Percentiles rank a stretch among this genome's conserved stretches.
These are phyloP conservation scores for Anoura caudifer DNA, from an alignment of 2,113 vertebrate genomes.

Conservation along the genomic window DNA sequence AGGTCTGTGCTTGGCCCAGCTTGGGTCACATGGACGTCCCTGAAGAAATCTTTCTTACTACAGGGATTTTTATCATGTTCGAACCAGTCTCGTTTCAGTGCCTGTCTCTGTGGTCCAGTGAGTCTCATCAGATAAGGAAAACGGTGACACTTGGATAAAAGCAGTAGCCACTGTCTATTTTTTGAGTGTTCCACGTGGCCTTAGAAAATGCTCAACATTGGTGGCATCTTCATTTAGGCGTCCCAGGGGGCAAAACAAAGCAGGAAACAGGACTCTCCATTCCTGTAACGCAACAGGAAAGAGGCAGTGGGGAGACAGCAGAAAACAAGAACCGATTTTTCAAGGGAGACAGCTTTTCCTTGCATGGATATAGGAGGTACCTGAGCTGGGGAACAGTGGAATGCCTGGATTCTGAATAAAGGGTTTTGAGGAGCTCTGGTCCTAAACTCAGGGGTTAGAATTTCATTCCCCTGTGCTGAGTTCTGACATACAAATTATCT, in stretches of 20 bases:
- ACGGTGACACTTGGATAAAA: not conserved
- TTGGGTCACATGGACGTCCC: not conserved
- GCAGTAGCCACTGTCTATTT: not conserved
- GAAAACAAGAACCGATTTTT: not conserved
- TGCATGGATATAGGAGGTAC: not conserved
- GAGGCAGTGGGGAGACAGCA: not conserved
- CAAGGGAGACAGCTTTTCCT: not conserved
- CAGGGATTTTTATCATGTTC: not conserved
- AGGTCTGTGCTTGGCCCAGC: not conserved
- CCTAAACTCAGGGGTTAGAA: not conserved
- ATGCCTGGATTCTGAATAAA: not conserved
- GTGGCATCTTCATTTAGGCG: not conserved
- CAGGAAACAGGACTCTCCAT: not conserved
- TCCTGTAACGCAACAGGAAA: not conserved
- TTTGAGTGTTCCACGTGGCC: not conserved
- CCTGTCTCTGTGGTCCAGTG: not conserved
- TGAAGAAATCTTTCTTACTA: not conserved
- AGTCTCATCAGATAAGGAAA: not conserved
- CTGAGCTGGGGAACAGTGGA: not conserved
- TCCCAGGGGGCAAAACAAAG: not conserved
- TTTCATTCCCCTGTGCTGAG: not conserved
- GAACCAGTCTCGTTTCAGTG: not conserved
- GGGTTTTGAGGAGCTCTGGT: not conserved
- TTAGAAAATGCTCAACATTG: not conserved
- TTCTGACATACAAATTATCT: accelerated